Base-by-base conservation (phyloP, 2,797 vertebrate species). In the Oreochromis grahami region DNA sequence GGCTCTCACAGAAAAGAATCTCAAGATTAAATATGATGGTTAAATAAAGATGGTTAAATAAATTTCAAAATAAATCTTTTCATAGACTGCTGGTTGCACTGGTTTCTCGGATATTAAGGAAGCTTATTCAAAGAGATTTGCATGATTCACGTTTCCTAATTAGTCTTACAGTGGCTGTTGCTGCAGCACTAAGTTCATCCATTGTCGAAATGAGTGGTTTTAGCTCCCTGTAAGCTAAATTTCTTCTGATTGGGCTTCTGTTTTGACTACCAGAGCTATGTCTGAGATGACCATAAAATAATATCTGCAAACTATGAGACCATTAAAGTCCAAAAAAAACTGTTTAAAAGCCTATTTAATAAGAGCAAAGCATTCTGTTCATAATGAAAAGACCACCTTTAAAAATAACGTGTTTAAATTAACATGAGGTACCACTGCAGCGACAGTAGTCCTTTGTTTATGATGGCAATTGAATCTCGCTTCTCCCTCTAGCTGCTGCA, bases 401-500 rank as follows among this genome's bases (percentile, higher is more conserved):
- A 26, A 70, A 24, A 41, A 43, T 2, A 6, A 15, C 8, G 21
- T 10, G 65, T 9, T 55, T 56, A 5, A 56, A 29, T 56, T 15
- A 56, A 10, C 5, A 26, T 17, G 65, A 29, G 14, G 21, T 1
- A 2, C 8, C 14, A 45, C 41, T 45, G 65, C 24, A 45, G 14
- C 1, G 0, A 70, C 43, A 50, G 24, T 19, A 74, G 36, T 8
- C 76, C 13, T 11, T 3, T 55, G 15, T 58, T 60, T 17, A 3
- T 43, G 2, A 50, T 52, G 1, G 19, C 4, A 8, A 24, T 4
- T 29, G 6, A 43, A 7, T 26, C 48, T 63, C 4, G 68, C 65
- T 70, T 41, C 17, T 76, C 74, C 51, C 52, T 86, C 80, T 96
- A 99, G 98, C 98, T 41, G 98, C 98, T 83, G 98, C 98, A 72